phyloP scores from a whole-genome alignment of 2,888 invertebrate species.

The Metacarcinus magister region DNA sequence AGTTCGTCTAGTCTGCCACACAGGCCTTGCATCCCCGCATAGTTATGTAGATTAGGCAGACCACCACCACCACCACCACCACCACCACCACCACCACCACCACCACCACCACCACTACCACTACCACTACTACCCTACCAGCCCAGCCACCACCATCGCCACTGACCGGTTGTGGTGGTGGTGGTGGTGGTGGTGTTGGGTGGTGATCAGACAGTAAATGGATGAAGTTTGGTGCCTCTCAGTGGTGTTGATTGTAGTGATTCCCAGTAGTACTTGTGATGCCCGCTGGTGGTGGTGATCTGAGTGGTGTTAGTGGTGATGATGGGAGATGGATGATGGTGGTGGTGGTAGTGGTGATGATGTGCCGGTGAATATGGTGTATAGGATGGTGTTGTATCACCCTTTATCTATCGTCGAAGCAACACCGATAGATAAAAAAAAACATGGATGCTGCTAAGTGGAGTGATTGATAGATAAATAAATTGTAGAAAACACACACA shows the following conservation, averaged over 20 bases:
- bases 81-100: background rate
- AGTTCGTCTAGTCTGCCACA: slow-evolving; percentile 75
- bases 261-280: background rate
- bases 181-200: background rate
- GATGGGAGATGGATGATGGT: slow-evolving; percentile 21
- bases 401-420: background rate
- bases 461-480: background rate
- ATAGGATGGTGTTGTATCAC: background rate
- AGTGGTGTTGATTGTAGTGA: slow-evolving; percentile 26
- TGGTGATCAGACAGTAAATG: background rate
- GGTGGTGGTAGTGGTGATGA: slow-evolving; percentile 37
- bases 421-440: background rate
- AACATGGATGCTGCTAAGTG: background rate
- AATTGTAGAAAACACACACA: background rate
- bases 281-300: background rate
- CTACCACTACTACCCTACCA: background rate
- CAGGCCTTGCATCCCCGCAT: slow-evolving; percentile 75
- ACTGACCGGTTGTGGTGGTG: slow-evolving; percentile 14
- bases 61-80: slow-evolving; percentile 41
- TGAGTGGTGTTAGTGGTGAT: slow-evolving; percentile 51
- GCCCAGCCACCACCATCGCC: background rate
- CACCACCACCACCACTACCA: background rate
- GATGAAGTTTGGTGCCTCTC: slow-evolving; percentile 35
- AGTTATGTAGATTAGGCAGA: slow-evolving; percentile 77
- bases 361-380: background rate